A percentile compares a stretch with the other conserved stretches of the same genome.
Conservation (phyloP, 2,888 invertebrate species). For the Eulithis prunata region DNA sequence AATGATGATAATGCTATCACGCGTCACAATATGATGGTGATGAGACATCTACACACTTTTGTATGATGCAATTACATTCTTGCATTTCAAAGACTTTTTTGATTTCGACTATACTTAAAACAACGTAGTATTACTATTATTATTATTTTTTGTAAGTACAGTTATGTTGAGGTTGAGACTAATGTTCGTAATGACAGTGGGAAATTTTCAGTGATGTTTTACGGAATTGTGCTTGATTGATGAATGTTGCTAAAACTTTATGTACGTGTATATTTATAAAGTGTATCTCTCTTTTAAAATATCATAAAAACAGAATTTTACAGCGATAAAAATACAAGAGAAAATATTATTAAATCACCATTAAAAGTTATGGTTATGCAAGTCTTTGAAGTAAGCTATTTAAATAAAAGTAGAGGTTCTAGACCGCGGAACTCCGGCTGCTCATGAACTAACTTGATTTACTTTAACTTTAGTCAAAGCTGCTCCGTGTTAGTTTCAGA, state of each 20-base stretch:
- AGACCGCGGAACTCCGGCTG: background rate
- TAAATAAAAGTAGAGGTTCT: slow-evolving; percentile 5
- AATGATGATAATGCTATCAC: too few species aligned
- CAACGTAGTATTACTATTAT: too few species aligned
- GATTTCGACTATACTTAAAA: too few species aligned
- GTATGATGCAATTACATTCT: too few species aligned
- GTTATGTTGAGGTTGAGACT: background rate
- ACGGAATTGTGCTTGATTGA: slow-evolving; percentile 14
- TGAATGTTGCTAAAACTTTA: background rate
- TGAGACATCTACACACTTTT: too few species aligned
- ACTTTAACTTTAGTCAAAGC: slow-evolving; percentile 9
- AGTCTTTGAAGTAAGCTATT: slow-evolving; percentile 5
- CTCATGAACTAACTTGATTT: slow-evolving; percentile 11
- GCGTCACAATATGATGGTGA: too few species aligned
- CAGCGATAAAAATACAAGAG: too few species aligned
- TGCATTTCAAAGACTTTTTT: too few species aligned
- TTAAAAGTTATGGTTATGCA: background rate
- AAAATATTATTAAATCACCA: background rate
- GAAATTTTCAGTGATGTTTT: slow-evolving; percentile 6
- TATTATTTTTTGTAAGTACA: too few species aligned
- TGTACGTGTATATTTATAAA: background rate
- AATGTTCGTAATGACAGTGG: background rate
- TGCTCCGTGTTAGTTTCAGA: slow-evolving; percentile 2
- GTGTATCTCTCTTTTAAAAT: too few species aligned
- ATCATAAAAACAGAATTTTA: too few species aligned